Conservation (phyloP, 1,140 invertebrate species). For the Drosophila pallidifrons region DNA sequence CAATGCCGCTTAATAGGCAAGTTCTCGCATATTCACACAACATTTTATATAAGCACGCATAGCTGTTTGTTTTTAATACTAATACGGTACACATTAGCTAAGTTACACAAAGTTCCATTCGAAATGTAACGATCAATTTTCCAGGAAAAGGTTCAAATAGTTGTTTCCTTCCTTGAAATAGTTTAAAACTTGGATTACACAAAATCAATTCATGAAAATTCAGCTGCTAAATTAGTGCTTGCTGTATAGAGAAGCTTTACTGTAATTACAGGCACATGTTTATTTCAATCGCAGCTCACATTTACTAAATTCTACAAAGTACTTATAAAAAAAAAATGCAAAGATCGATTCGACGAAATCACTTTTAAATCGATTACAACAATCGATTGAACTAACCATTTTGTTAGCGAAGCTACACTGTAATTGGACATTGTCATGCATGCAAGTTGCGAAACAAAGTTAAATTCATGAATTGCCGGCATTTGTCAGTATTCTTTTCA, state of each 20-base stretch:
- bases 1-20: slow-evolving; percentile 18
- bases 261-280: slow-evolving; percentile 5
- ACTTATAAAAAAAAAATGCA: too few species aligned
- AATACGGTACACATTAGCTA: not conserved
- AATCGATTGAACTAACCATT: too few species aligned
- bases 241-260: not conserved
- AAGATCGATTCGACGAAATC: too few species aligned
- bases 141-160: too few species aligned
- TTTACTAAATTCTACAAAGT: too few species aligned
- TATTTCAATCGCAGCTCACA: not conserved
- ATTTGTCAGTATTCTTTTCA: not conserved
- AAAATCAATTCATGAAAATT: too few species aligned
- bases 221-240: too few species aligned
- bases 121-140: not conserved
- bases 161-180: too few species aligned
- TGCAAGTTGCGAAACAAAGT: slow-evolving; percentile 27
- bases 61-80: slow-evolving; percentile 5
- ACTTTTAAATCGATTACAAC: too few species aligned
- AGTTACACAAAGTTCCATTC: not conserved
- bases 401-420: too few species aligned
- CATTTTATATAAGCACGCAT: slow-evolving; percentile 12
- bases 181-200: too few species aligned
- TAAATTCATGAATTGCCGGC: slow-evolving; percentile 15
- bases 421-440: not conserved
- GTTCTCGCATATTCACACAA: slow-evolving; percentile 3